Percentiles rank a stretch among this genome's conserved stretches.
These are phyloP conservation scores for Sympetrum striolatum DNA, from an alignment of 2,888 invertebrate species.

Conservation along the genomic window DNA sequence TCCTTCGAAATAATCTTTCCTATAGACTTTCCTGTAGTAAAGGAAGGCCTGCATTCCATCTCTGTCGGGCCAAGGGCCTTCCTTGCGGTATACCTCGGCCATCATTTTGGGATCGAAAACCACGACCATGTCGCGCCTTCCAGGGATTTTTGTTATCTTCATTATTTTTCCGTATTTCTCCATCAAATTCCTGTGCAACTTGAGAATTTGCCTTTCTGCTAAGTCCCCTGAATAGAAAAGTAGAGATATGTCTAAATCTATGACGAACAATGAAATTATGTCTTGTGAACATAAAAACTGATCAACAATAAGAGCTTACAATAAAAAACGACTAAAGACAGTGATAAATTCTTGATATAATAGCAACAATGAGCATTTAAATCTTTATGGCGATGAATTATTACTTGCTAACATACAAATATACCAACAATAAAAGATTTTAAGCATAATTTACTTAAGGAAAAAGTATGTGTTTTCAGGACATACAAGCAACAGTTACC, in stretches of 20 bases:
- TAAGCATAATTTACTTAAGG: too few species aligned
- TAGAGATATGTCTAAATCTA: not conserved
- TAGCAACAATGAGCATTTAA: too few species aligned
- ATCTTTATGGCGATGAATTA: too few species aligned
- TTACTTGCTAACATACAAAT: too few species aligned
- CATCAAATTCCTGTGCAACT: not conserved
- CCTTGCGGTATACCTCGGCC: conserved; percentile 55
- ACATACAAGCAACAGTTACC: too few species aligned
- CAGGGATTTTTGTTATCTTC: conserved; percentile 20
- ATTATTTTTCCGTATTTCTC: conserved; percentile 44
- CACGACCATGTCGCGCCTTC: conserved; percentile 38
- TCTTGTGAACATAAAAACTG: too few species aligned
- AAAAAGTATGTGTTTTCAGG: too few species aligned
- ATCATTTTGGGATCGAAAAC: conserved; percentile 44
- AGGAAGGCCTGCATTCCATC: conserved; percentile 59
- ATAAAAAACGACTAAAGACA: too few species aligned
- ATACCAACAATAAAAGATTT: too few species aligned
- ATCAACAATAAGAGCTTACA: too few species aligned
- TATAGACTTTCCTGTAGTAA: conserved; percentile 55
- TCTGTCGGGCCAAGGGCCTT: conserved; percentile 59
- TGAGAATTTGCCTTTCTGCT: not conserved
- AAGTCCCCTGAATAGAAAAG: not conserved
- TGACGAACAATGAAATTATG: too few species aligned
- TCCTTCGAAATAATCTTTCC: conserved; percentile 52
- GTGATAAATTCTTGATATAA: too few species aligned